Evolutionary conservation across 2,888 invertebrate genomes (phyloP), one percentile per base, ranked within the genome.

Genomic region (Psylliodes chrysocephalus): DNA sequence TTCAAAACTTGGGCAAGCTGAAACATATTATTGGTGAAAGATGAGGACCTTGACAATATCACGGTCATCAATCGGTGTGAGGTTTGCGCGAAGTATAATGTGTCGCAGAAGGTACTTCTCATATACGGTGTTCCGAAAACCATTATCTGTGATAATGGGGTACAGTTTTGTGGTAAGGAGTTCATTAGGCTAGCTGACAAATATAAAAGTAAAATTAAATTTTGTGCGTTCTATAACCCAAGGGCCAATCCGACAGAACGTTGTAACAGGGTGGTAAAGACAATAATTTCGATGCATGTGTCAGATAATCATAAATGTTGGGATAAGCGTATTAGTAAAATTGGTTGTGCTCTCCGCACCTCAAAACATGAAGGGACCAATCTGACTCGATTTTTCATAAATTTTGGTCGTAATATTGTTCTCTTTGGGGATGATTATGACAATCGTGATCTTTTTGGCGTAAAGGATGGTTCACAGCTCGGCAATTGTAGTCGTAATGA

Each of bases 121-220:
- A 12, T 67, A 7, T 69, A 60, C 56, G 70, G 71, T 6, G 69
- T 53, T 1, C 70, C 71, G 1, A 18, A 60, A 55, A 54, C 40
- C 1, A 18, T 71, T 1, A 64, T 73, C 6, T 46, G 49, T 2
- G 71, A 73, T 40, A 73, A 73, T 42, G 73, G 69, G 0, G 47
- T 28, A 2, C 67, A 64, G 40, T 71, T 71, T 49, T 22, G 52
- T 2, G 60, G 66, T 30, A 55, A 60, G n/a, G 51, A 22, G 2
- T 66, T 69, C 15, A n/a, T 17, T 10, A 40, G 51, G 1, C 19
- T 67, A 14, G 17, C 47, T 10, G n/a, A 22, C 6, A 25, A 44
- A 2, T 70, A 70, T 40, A 19, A 54, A n/a, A 56, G 60, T 7
- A 35, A 62, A 12, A 46, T 59, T 1, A n/a, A n/a, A 3, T 69